These are phyloP conservation scores for Dermochelys coriacea DNA, from an alignment of 2,797 vertebrate species.

Conservation along the genomic window DNA sequence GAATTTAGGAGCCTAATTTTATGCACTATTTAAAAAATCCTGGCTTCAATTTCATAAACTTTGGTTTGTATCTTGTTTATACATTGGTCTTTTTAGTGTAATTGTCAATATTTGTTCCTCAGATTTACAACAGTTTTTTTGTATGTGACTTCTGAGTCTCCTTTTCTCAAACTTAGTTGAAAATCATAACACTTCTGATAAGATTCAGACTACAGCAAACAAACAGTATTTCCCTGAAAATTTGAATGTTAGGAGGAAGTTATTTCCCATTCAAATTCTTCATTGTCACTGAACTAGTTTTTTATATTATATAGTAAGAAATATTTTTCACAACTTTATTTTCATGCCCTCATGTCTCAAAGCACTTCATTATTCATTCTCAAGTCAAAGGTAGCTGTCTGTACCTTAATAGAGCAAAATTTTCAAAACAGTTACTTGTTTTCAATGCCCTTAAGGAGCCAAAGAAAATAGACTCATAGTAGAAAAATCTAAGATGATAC, in stretches of 20 bases:
- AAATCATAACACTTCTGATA: neutral
- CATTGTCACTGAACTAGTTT: constrained; percentile 16
- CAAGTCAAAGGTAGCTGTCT: constrained; percentile 45
- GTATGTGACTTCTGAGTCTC: neutral
- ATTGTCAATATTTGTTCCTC: neutral
- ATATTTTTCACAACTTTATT: constrained; percentile 50
- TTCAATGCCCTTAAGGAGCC: constrained; percentile 50
- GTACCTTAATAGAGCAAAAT: constrained; percentile 58
- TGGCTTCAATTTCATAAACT: neutral
- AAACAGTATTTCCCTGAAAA: neutral
- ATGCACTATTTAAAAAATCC: neutral
- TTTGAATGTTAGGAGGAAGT: constrained; percentile 30
- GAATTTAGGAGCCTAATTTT: neutral
- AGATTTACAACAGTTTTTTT: fast-evolving
- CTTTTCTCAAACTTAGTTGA: neutral
- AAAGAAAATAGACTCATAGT: constrained; percentile 58
- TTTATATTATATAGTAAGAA: neutral
- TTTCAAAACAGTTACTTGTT: constrained; percentile 55
- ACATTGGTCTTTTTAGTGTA: fast-evolving
- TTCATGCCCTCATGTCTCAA: constrained; percentile 46
- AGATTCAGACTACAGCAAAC: neutral
- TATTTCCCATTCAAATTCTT: constrained; percentile 34
- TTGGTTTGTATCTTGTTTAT: neutral
- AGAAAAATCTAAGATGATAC: constrained; percentile 45
- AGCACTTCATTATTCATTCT: constrained; percentile 66